Evolutionary conservation across 2,113 vertebrate species (phyloP).

Genomic region (Limnothrissa miodon): DNA sequence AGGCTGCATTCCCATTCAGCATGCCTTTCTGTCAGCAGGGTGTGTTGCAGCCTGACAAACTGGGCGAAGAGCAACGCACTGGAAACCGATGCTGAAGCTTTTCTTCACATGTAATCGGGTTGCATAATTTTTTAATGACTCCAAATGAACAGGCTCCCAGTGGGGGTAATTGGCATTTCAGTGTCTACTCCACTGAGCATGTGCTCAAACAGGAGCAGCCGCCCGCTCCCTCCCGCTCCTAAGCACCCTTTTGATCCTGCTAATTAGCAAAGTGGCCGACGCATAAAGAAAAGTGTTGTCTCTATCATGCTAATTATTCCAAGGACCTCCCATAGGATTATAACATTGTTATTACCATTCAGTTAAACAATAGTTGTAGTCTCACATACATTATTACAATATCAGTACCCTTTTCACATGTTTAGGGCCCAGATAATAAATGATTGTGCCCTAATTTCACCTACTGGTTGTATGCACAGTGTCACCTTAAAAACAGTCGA

Average conservation of each 20-base stretch:
- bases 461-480: background rate
- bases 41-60: slow-evolving; percentile 62
- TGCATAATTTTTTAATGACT: slow-evolving; percentile 67
- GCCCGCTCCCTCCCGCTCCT: slow-evolving; percentile 35
- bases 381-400: slow-evolving; percentile 2
- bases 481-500: background rate
- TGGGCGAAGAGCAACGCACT: slow-evolving; percentile 67
- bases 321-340: background rate
- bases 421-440: background rate
- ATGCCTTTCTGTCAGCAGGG: slow-evolving; percentile 49
- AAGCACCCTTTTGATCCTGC: slow-evolving; percentile 67
- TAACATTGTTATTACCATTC: slow-evolving; percentile 9
- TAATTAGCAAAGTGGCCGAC: slow-evolving; percentile 66
- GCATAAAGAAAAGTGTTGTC: slow-evolving; percentile 60
- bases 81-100: slow-evolving; percentile 52
- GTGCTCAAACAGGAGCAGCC: slow-evolving; percentile 72
- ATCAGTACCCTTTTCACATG: background rate
- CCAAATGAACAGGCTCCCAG: slow-evolving; percentile 64
- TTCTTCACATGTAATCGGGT: slow-evolving; percentile 5
- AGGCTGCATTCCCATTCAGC: background rate
- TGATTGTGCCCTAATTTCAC: background rate
- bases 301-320: slow-evolving; percentile 57
- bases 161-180: slow-evolving; percentile 62
- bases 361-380: slow-evolving; percentile 4
- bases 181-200: slow-evolving; percentile 61